A percentile compares a stretch with the other conserved stretches of the same genome.
phyloP scores from a whole-genome alignment of 2,113 vertebrate species.

The Nycticebus coucang region DNA sequence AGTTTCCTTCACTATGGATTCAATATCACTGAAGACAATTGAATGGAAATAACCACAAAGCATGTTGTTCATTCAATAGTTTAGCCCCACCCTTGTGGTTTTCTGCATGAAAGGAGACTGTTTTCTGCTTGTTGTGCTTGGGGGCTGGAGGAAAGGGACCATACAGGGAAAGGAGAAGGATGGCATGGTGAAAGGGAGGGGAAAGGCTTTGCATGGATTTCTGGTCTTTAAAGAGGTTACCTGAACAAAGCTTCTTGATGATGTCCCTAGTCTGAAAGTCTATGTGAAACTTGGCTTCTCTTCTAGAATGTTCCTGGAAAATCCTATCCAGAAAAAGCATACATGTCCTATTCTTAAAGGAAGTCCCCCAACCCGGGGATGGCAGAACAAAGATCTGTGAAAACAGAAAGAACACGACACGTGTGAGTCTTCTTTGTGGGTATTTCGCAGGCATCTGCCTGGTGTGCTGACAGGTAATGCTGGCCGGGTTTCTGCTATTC shows the following conservation, averaged over 20 bases:
- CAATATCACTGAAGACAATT: not conserved
- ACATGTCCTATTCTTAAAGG: slow-evolving; percentile 1
- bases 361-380: not conserved
- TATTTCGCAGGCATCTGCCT: not conserved
- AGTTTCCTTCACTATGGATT: not conserved
- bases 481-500: not conserved
- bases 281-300: not conserved
- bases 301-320: slow-evolving; percentile 15
- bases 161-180: not conserved
- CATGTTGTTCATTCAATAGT: not conserved
- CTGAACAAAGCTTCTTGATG: not conserved
- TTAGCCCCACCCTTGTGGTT: not conserved
- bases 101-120: not conserved
- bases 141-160: not conserved
- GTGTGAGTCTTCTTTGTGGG: not conserved
- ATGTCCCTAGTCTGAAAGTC: not conserved
- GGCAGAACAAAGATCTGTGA: not conserved
- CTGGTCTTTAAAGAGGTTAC: not conserved
- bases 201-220: not conserved
- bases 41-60: not conserved
- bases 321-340: not conserved
- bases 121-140: not conserved
- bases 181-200: not conserved
- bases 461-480: not conserved
- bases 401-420: not conserved